Conservation (phyloP, 1,140 invertebrate species). For the Leguminivora glycinivorella region DNA sequence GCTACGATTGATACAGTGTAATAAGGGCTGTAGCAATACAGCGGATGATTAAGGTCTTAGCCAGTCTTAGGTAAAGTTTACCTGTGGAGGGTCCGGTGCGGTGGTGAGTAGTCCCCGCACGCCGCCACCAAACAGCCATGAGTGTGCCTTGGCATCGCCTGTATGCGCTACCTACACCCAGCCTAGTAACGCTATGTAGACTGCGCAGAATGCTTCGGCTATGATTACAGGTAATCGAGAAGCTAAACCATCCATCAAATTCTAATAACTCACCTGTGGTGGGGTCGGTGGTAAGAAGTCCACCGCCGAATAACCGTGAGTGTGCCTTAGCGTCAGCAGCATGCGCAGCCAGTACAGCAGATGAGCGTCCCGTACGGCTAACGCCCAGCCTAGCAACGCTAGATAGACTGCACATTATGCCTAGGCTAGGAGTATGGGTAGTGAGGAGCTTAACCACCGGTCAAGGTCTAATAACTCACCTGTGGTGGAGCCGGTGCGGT, state of each 20-base stretch:
- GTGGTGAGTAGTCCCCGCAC: slow-evolving; percentile 93
- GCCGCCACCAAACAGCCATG: slow-evolving; percentile 95
- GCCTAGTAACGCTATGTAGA: slow-evolving; percentile 95
- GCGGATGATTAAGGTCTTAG: no score
- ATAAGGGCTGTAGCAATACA: no score
- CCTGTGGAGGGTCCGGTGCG: slow-evolving; percentile 75
- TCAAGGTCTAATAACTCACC: slow-evolving; percentile 66
- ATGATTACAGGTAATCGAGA: no score
- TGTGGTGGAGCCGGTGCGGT: slow-evolving; percentile 81
- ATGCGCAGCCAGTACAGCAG: slow-evolving; percentile 94
- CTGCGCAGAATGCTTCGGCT: no score
- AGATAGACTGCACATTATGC: no score
- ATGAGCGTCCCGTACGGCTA: slow-evolving; percentile 96
- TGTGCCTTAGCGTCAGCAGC: slow-evolving; percentile 90
- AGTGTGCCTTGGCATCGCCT: slow-evolving; percentile 91
- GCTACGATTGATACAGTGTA: no score
- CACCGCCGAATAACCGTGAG: slow-evolving; percentile 95
- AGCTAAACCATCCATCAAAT: no score
- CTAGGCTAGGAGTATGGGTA: no score
- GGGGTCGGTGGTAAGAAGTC: slow-evolving; percentile 86
- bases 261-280: slow-evolving; percentile 46
- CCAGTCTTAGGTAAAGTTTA: slow-evolving; percentile 85
- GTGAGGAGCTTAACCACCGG: no score
- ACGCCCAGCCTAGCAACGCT: slow-evolving; percentile 95
- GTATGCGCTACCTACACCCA: slow-evolving; percentile 92